These are phyloP conservation scores for Lasioglossum malachurum DNA, from an alignment of 2,888 invertebrate genomes.

Conservation along the genomic window DNA sequence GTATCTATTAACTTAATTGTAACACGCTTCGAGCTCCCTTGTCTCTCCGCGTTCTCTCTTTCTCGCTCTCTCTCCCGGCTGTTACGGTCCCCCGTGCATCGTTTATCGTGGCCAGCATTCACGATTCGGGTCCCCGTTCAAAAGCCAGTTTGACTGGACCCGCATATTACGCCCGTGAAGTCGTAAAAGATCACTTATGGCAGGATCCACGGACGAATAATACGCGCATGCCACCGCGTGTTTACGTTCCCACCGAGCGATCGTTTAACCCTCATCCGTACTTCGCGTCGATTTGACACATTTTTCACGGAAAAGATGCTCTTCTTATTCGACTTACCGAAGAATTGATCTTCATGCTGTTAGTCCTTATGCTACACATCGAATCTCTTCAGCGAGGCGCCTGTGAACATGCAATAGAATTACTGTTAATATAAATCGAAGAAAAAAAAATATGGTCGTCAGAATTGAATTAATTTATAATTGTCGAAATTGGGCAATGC, in stretches of 20 bases:
- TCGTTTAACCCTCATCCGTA: slow-evolving; percentile 28
- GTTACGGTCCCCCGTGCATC: slow-evolving; percentile 55
- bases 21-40: slow-evolving; percentile 68
- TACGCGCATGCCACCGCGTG: slow-evolving; percentile 15
- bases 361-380: neutral
- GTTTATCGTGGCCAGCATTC: slow-evolving; percentile 50
- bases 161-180: slow-evolving; percentile 65
- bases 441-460: neutral
- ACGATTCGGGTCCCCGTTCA: slow-evolving; percentile 61
- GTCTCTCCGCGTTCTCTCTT: slow-evolving; percentile 37
- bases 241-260: slow-evolving; percentile 37
- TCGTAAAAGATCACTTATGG: slow-evolving; percentile 66
- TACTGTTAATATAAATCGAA: neutral
- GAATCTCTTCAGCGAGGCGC: neutral
- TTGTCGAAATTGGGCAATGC: neutral
- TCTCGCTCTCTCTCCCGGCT: neutral
- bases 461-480: too few species aligned
- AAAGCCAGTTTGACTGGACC: slow-evolving; percentile 60
- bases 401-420: neutral
- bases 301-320: neutral
- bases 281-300: neutral
- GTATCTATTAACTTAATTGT: slow-evolving; percentile 83
- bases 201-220: slow-evolving; percentile 21
- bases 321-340: neutral
- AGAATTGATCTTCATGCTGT: neutral